Conservation (phyloP, 92 coral and sea anemone genomes). For the Zoanthus sansibaricus region DNA sequence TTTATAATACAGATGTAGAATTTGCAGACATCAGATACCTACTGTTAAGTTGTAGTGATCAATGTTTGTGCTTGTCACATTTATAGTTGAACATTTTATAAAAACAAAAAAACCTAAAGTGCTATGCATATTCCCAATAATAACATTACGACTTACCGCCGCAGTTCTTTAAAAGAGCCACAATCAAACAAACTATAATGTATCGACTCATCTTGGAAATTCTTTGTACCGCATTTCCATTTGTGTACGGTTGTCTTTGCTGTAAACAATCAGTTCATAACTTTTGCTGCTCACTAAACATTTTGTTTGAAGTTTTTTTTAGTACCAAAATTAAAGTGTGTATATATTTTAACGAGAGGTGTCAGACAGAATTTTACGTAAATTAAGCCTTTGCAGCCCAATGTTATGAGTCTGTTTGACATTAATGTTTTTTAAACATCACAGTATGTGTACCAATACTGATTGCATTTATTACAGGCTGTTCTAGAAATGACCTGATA, state of each 20-base stretch:
- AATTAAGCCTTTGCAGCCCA: background rate
- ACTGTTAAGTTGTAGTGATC: background rate
- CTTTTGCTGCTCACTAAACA: background rate
- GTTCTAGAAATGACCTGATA: constrained; percentile 3
- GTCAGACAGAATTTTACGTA: background rate
- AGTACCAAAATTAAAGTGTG: background rate
- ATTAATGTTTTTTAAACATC: background rate
- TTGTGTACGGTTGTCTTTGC: background rate
- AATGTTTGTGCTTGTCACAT: background rate
- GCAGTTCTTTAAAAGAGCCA: background rate
- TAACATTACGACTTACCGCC: background rate
- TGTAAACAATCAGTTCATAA: background rate
- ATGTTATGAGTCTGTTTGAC: background rate
- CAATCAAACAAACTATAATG: background rate
- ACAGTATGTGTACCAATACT: background rate
- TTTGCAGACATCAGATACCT: background rate
- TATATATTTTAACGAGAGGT: background rate
- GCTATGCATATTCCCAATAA: background rate
- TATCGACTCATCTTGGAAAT: background rate
- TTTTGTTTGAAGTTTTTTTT: background rate
- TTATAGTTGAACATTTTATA: background rate
- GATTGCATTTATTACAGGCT: background rate
- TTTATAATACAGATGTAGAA: background rate
- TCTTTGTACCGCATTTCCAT: background rate
- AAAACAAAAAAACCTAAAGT: background rate